A percentile compares a stretch with the other conserved stretches of the same genome.
Conservation (phyloP, 1,140 invertebrate species). For the Trichomalopsis sarcophagae region DNA sequence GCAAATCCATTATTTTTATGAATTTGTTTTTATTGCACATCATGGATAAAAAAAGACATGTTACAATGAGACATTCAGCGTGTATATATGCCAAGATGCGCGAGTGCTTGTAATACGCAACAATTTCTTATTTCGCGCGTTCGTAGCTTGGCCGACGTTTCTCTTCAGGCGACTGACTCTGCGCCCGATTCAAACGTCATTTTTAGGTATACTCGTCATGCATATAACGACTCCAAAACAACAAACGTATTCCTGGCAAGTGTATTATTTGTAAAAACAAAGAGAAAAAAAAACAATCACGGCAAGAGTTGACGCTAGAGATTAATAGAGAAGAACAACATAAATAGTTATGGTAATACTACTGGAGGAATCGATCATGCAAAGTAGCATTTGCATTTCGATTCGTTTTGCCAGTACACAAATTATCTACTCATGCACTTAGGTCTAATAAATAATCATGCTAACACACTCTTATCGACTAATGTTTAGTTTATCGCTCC, state of each 20-base stretch:
- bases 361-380: conserved; percentile 8
- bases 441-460: conserved; percentile 42
- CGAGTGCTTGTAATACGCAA: background rate
- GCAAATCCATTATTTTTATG: conserved; percentile 56
- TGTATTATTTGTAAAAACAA: background rate
- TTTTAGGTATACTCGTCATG: conserved; percentile 6
- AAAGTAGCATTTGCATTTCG: conserved; percentile 19
- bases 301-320: background rate
- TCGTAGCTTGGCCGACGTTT: background rate
- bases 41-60: conserved; percentile 53
- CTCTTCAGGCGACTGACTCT: background rate
- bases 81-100: conserved; percentile 24
- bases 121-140: background rate
- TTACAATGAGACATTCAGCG: conserved; percentile 56
- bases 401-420: conserved; percentile 20
- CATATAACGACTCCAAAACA: conserved; percentile 16
- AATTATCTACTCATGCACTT: conserved; percentile 53
- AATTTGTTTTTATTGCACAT: conserved; percentile 66
- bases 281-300: background rate
- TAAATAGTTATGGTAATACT: conserved; percentile 22
- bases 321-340: background rate
- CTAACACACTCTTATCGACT: conserved; percentile 34
- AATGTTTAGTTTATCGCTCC: background rate
- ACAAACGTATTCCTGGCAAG: background rate
- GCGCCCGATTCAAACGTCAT: background rate